Evolutionary conservation across 2,113 vertebrate genomes (phyloP).

Genomic region (Xyliphius kryptos): DNA sequence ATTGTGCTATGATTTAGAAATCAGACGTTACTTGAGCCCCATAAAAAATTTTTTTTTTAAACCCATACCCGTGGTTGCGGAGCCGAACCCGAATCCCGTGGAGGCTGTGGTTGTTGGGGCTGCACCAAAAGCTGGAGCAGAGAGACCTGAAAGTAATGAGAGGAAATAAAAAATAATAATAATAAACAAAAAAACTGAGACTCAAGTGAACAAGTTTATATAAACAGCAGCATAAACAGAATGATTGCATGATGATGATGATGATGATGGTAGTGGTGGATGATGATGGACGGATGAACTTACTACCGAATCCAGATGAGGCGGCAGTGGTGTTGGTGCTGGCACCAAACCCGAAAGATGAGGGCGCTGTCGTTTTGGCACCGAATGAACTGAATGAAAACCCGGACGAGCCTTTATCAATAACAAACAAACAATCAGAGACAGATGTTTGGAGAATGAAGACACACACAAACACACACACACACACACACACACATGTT

Average conservation of each 20-base stretch:
- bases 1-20: too few species aligned
- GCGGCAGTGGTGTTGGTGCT: slow-evolving; percentile 60
- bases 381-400: slow-evolving; percentile 71
- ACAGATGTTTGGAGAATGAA: too few species aligned
- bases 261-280: too few species aligned
- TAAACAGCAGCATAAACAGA: too few species aligned
- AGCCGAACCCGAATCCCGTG: slow-evolving; percentile 69
- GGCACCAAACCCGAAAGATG: slow-evolving; percentile 66
- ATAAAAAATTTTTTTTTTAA: too few species aligned
- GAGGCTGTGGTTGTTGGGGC: slow-evolving; percentile 60
- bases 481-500: too few species aligned
- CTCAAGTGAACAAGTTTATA: too few species aligned
- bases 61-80: slow-evolving; percentile 63
- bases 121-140: slow-evolving; percentile 64
- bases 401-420: slow-evolving; percentile 58
- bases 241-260: too few species aligned
- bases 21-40: too few species aligned
- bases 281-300: slow-evolving; percentile 47
- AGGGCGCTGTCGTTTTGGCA: slow-evolving; percentile 65
- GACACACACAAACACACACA: too few species aligned
- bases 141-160: slow-evolving; percentile 55
- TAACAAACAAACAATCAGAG: slow-evolving; percentile 34
- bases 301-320: slow-evolving; percentile 72
- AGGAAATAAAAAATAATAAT: too few species aligned
- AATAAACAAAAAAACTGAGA: too few species aligned